Evolutionary conservation across 2,888 invertebrate genomes (phyloP).

Genomic region (Chelonus formosanus): DNA sequence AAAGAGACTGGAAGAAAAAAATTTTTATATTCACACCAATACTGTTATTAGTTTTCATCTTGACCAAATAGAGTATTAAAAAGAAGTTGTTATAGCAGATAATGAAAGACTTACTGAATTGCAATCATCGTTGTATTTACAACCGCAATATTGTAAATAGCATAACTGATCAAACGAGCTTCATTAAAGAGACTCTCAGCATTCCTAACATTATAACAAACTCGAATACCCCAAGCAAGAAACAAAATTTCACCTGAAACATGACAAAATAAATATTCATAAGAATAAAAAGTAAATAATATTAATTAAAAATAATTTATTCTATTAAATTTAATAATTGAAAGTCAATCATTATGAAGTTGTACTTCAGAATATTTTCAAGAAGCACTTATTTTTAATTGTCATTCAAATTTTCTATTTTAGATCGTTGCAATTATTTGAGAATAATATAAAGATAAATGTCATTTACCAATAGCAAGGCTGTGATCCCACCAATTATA

Average conservation of each 20-base stretch:
- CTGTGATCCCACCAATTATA: slow-evolving; percentile 97
- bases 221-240: slow-evolving; percentile 84
- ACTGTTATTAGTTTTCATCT: too few species aligned
- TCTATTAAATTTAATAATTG: background rate
- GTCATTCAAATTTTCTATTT: too few species aligned
- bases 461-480: slow-evolving; percentile 78
- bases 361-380: background rate
- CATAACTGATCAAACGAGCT: slow-evolving; percentile 90
- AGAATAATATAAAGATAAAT: background rate
- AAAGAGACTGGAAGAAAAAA: slow-evolving; percentile 74
- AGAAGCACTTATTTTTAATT: too few species aligned
- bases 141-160: slow-evolving; percentile 93
- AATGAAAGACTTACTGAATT: slow-evolving; percentile 81
- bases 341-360: slow-evolving; percentile 7
- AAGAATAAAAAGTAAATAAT: background rate
- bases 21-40: background rate
- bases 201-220: slow-evolving; percentile 87
- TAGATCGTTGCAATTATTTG: too few species aligned
- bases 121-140: slow-evolving; percentile 93
- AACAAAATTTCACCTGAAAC: slow-evolving; percentile 77
- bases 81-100: slow-evolving; percentile 8
- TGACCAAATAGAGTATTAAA: too few species aligned
- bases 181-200: slow-evolving; percentile 94
- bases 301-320: background rate
- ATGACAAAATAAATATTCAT: background rate